Percentiles rank a stretch among this genome's conserved stretches.
Conservation (phyloP, 2,888 invertebrate genomes). For the Tineola bisselliella region DNA sequence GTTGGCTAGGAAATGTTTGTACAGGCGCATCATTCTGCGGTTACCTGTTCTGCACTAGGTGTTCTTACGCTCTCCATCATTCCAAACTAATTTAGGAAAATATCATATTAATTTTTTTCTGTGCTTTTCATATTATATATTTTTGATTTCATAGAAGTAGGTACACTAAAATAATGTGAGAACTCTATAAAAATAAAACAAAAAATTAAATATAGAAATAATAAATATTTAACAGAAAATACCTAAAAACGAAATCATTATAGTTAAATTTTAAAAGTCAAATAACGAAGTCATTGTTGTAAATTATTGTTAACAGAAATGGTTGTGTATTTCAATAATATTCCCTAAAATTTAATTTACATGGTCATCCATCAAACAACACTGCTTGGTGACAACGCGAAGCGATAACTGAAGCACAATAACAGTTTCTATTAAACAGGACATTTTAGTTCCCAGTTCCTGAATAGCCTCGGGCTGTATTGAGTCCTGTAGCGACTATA, state of each 20-base stretch:
- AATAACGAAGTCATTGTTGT: too few relatives aligned
- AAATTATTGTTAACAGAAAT: too few relatives aligned
- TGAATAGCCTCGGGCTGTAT: neutral
- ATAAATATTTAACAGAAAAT: too few relatives aligned
- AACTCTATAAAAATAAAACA: too few relatives aligned
- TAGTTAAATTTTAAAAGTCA: too few relatives aligned
- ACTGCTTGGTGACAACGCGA: conserved; percentile 9
- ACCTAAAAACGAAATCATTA: too few relatives aligned
- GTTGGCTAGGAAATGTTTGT: conserved; percentile 10
- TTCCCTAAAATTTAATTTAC: neutral
- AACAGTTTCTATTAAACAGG: conserved; percentile 4
- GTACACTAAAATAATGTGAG: too few relatives aligned
- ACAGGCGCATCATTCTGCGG: conserved; percentile 10
- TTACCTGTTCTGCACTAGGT: conserved; percentile 1
- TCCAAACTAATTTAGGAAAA: neutral
- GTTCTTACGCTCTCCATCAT: neutral
- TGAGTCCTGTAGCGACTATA: neutral
- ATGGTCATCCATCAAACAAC: neutral
- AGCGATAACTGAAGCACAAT: conserved; percentile 12
- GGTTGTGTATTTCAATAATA: too few relatives aligned
- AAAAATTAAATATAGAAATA: too few relatives aligned
- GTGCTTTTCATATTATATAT: too few relatives aligned
- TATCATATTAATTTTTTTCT: too few relatives aligned
- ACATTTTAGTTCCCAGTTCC: conserved; percentile 2
- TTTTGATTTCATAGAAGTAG: too few relatives aligned